Base-by-base conservation (phyloP, 2,797 vertebrate species). In the Bovichtus diacanthus region DNA sequence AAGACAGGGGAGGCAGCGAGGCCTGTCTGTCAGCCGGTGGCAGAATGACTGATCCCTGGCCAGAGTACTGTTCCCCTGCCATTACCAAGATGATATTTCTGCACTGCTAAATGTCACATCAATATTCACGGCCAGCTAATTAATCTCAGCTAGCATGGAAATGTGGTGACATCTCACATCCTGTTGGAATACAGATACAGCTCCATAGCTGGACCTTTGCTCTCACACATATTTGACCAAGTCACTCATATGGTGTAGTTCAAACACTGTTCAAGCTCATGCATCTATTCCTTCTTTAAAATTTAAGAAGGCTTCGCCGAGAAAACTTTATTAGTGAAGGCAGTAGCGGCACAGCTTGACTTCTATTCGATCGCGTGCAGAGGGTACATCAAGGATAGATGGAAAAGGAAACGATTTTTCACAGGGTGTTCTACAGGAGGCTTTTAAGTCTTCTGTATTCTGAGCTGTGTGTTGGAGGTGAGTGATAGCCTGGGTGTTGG, bases 41-140 rank as follows among this genome's bases (percentile, higher is more conserved):
- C 87, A 81, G 67, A 70, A 84, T 83, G 88, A 90, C 83, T 83
- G 86, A 92, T 91, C 84, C 56, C 69, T 60, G 38, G 87, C 64
- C 82, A 84, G 13, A 47, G 78, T 74, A 31, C 64, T 53, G 87
- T 83, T 89, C 87, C 85, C 64, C 78, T 78, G 87, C 86, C 83
- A 87, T 88, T 83, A 79, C 85, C 83, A 68, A 60, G 70, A 88
- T 86, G 87, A 94, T 89, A 88, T 93, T 91, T 88, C 87, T 82
- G 82, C 75, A 59, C 86, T 49, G 85, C 83, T 91, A 93, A 94
- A 94, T 94, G 93, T 90, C 93, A 93, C 93, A 92, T 94, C 91
- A 92, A 94, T 92, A 94, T 92, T 89, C 85, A 31, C 71, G 21
- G 74, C 75, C 64, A 31, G 84, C 87, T 91, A 92, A 93, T 93